These are phyloP conservation scores for Drosophila neocordata DNA, from an alignment of 1,140 invertebrate genomes.

Conservation along the genomic window DNA sequence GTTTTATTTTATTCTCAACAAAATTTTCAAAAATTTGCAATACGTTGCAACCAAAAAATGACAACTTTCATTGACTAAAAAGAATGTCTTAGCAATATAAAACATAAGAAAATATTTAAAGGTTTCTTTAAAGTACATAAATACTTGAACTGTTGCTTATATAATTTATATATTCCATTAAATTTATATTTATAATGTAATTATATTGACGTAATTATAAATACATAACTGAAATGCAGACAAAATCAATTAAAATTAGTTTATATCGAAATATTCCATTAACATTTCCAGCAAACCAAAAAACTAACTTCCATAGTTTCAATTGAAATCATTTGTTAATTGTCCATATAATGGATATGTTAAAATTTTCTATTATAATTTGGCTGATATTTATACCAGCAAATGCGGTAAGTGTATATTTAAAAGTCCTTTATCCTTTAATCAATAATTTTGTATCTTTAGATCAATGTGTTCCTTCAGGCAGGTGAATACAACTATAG, in stretches of 20 bases:
- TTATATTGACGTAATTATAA: neutral
- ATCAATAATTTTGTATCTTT: neutral
- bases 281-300: neutral
- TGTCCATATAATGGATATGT: slow-evolving; percentile 33
- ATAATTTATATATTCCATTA: too few species aligned
- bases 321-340: slow-evolving; percentile 20
- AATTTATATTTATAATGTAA: too few species aligned
- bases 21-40: too few species aligned
- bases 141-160: too few species aligned
- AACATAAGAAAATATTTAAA: too few species aligned
- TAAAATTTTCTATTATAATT: slow-evolving; percentile 12
- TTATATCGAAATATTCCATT: neutral
- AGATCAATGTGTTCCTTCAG: slow-evolving; percentile 44
- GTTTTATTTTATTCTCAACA: too few species aligned
- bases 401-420: slow-evolving; percentile 50
- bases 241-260: slow-evolving; percentile 2
- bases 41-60: too few species aligned
- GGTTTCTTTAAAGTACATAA: too few species aligned
- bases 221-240: neutral
- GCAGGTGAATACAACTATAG: slow-evolving; percentile 40
- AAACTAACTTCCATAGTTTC: neutral
- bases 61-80: too few species aligned
- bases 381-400: slow-evolving; percentile 12
- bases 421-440: too few species aligned
- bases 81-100: too few species aligned